phyloP scores from a whole-genome alignment of 2,888 invertebrate genomes.

The Tenthredo scrophulariae region DNA sequence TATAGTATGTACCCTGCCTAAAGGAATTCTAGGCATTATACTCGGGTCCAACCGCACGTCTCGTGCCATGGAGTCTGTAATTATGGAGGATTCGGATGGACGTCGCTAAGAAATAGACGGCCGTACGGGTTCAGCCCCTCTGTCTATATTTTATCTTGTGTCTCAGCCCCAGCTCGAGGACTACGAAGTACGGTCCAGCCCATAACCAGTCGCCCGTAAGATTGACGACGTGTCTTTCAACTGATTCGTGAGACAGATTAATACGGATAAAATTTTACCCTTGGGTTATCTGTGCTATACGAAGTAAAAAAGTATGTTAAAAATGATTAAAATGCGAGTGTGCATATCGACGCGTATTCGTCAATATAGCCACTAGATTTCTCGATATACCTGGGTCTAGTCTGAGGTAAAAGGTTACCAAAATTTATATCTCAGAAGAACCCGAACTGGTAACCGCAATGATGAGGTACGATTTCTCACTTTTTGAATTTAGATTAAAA shows the following conservation, averaged over 20 bases:
- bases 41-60: slow-evolving; percentile 34
- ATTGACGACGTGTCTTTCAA: slow-evolving; percentile 43
- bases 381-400: neutral
- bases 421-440: neutral
- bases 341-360: neutral
- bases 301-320: neutral
- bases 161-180: slow-evolving; percentile 15
- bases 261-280: slow-evolving; percentile 21
- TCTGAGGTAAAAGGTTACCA: neutral
- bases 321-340: neutral
- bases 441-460: neutral
- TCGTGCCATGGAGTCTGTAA: slow-evolving; percentile 66
- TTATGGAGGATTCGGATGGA: slow-evolving; percentile 66
- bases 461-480: slow-evolving; percentile 5
- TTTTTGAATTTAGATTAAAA: slow-evolving; percentile 32
- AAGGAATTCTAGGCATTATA: slow-evolving; percentile 45
- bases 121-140: slow-evolving; percentile 40
- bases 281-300: neutral
- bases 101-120: slow-evolving; percentile 51
- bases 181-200: slow-evolving; percentile 23
- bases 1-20: slow-evolving; percentile 13
- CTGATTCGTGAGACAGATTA: slow-evolving; percentile 39
- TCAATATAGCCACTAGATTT: neutral
- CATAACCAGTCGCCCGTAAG: slow-evolving; percentile 35
- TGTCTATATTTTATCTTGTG: slow-evolving; percentile 44